Conservation (phyloP, 2,797 vertebrate species). For the Salarias fasciatus region DNA sequence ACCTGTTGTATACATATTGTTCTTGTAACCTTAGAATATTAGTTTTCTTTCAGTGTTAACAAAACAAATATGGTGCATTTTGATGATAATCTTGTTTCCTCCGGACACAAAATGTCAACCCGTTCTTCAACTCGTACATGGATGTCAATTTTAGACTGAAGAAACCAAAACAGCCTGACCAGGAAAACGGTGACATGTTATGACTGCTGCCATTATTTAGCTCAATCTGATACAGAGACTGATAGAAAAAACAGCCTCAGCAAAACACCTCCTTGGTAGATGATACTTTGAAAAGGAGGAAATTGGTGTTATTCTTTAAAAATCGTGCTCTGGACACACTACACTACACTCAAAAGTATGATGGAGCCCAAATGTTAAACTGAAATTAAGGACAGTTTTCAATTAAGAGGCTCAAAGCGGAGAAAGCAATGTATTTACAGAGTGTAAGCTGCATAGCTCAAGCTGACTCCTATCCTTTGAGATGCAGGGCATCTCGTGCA, state of each 20-base stretch:
- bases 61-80: conserved; percentile 73
- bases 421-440: conserved; percentile 17
- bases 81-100: conserved; percentile 81
- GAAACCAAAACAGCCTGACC: conserved; percentile 79
- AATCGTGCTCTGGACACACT: conserved; percentile 35
- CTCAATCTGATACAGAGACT: conserved; percentile 79
- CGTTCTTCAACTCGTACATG: conserved; percentile 47
- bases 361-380: conserved; percentile 21
- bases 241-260: conserved; percentile 56
- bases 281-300: conserved; percentile 51
- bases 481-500: conserved; percentile 67
- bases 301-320: conserved; percentile 22
- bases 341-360: conserved; percentile 27
- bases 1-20: conserved; percentile 62
- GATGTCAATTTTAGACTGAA: conserved; percentile 63
- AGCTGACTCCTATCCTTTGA: conserved; percentile 43
- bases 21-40: conserved; percentile 66
- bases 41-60: conserved; percentile 73
- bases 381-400: conserved; percentile 37
- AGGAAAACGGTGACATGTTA: conserved; percentile 86
- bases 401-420: conserved; percentile 34
- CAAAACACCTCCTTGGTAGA: conserved; percentile 60
- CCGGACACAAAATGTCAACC: conserved; percentile 62
- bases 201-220: conserved; percentile 82
- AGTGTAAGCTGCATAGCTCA: conserved; percentile 38